phyloP scores from a whole-genome alignment of 2,888 invertebrate genomes.

The Hypsopygia costalis region DNA sequence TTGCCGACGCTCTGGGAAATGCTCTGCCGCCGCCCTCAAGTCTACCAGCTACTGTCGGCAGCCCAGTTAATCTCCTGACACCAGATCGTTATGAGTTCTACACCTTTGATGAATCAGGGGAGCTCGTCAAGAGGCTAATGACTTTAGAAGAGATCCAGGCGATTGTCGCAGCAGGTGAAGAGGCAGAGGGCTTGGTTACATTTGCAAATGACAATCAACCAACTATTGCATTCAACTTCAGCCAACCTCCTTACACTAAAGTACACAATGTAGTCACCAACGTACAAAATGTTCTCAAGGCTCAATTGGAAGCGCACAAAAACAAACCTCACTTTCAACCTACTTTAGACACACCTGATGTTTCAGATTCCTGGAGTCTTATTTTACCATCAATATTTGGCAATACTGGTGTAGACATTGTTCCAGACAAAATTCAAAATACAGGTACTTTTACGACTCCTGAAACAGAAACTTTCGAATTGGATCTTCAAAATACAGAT shows the following conservation, averaged over 20 bases:
- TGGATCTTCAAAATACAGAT: conserved; percentile 34
- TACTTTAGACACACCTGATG: conserved; percentile 85
- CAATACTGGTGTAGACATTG: conserved; percentile 82
- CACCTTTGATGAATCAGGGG: conserved; percentile 91
- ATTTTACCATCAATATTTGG: conserved; percentile 91
- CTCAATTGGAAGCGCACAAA: conserved; percentile 86
- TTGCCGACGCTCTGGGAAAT: conserved; percentile 85
- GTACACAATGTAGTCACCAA: conserved; percentile 90
- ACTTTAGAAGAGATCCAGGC: conserved; percentile 91
- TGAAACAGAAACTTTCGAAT: conserved; percentile 64
- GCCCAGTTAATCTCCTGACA: conserved; percentile 88
- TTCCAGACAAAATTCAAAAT: conserved; percentile 71
- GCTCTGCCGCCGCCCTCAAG: conserved; percentile 83
- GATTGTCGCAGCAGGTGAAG: conserved; percentile 90
- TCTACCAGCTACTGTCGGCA: conserved; percentile 84
- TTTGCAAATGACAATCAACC: conserved; percentile 72
- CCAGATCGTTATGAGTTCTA: conserved; percentile 94
- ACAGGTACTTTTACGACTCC: conserved; percentile 50
- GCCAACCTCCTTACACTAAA: conserved; percentile 82
- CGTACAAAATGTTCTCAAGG: conserved; percentile 90
- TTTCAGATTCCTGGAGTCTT: conserved; percentile 89
- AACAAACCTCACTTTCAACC: conserved; percentile 63
- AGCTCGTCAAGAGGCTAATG: conserved; percentile 91
- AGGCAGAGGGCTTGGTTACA: conserved; percentile 79
- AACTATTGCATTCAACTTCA: conserved; percentile 66